Percentiles rank a stretch among this genome's conserved stretches.
phyloP scores from a whole-genome alignment of 1,140 invertebrate genomes.

The Trichonephila clavipes region DNA sequence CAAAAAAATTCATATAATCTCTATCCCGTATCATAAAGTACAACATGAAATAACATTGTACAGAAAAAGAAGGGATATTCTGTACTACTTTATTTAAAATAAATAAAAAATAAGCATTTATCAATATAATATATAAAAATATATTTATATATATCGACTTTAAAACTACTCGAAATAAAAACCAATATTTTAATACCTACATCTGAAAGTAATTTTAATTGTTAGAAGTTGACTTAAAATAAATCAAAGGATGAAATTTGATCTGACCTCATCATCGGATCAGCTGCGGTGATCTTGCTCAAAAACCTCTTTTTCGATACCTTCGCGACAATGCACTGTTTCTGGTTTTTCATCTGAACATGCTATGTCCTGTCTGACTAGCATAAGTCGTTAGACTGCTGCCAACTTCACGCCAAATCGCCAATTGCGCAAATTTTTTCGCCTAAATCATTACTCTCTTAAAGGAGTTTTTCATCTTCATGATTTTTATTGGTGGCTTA shows the following conservation, averaged over 20 bases:
- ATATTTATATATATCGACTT: too few relatives aligned
- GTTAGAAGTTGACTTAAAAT: too few relatives aligned
- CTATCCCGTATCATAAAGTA: too few relatives aligned
- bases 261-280: slow-evolving; percentile 12
- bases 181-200: too few relatives aligned
- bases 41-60: too few relatives aligned
- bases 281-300: background rate
- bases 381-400: slow-evolving; percentile 11
- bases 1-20: too few relatives aligned
- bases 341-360: slow-evolving; percentile 47
- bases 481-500: background rate
- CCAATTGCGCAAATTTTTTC: slow-evolving; percentile 6
- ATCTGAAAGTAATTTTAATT: too few relatives aligned
- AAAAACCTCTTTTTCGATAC: slow-evolving; percentile 42
- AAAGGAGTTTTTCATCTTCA: background rate
- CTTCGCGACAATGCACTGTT: slow-evolving; percentile 8
- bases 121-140: too few relatives aligned
- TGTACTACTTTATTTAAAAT: too few relatives aligned
- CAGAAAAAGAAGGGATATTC: too few relatives aligned
- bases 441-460: slow-evolving; percentile 7
- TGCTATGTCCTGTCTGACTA: background rate
- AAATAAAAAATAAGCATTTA: too few relatives aligned
- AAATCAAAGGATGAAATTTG: background rate
- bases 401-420: slow-evolving; percentile 43
- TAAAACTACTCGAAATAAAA: too few relatives aligned